Conservation (phyloP, 2,888 invertebrate species). For the Helobdella robusta region DNA sequence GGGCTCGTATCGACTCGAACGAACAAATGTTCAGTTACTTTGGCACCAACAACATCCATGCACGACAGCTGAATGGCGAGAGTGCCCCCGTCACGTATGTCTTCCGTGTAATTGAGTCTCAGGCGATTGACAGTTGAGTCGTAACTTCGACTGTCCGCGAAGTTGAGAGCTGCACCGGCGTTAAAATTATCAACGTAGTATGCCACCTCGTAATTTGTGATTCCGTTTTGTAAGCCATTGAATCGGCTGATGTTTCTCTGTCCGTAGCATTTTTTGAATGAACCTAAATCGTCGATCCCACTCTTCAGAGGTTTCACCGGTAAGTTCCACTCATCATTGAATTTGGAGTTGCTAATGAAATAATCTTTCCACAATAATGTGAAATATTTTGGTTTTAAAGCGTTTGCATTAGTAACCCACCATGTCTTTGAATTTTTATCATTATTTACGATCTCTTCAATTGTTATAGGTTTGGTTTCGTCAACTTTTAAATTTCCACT, state of each 20-base stretch:
- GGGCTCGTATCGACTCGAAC: background rate
- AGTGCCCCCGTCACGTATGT: background rate
- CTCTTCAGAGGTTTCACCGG: slow-evolving; percentile 6
- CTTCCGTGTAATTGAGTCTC: no score
- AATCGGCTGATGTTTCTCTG: background rate
- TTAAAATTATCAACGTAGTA: slow-evolving; percentile 14
- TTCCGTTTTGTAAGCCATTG: background rate
- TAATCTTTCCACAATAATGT: slow-evolving; percentile 12
- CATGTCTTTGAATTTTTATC: slow-evolving; percentile 4
- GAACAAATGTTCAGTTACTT: background rate
- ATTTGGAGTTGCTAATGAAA: background rate
- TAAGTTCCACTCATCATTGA: slow-evolving; percentile 6
- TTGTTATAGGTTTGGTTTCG: slow-evolving; percentile 4
- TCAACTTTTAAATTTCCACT: background rate
- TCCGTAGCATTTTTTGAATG: background rate
- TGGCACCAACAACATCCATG: background rate
- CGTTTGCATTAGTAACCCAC: slow-evolving; percentile 3
- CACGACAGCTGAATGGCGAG: background rate
- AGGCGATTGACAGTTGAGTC: no score
- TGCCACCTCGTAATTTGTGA: slow-evolving; percentile 7
- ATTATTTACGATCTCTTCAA: background rate
- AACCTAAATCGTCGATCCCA: slow-evolving; percentile 9
- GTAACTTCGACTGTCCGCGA: no score
- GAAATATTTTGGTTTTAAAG: background rate
- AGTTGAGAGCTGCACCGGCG: no score